A percentile compares a stretch with the other conserved stretches of the same genome.
phyloP scores from a whole-genome alignment of 2,797 vertebrate species.

The Helicolenus hilgendorfi region DNA sequence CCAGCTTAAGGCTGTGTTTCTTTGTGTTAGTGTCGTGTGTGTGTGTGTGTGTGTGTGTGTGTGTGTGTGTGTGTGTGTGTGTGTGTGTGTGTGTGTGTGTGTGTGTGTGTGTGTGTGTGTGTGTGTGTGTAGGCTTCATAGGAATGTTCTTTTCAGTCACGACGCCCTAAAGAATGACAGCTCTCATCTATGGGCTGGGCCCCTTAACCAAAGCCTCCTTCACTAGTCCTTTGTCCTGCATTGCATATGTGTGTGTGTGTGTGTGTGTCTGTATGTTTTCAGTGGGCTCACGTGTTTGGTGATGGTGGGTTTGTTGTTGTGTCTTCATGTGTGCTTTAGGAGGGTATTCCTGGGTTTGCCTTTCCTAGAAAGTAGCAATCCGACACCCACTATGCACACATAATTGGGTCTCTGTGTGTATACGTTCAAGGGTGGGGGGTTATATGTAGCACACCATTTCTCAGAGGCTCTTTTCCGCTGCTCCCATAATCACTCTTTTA shows the following conservation, averaged over 20 bases:
- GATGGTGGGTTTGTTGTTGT: not conserved
- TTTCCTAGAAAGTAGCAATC: slow-evolving; percentile 54
- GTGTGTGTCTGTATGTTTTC: not conserved
- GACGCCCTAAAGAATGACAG: slow-evolving; percentile 70
- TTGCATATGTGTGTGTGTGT: not conserved
- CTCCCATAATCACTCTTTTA: slow-evolving; percentile 23
- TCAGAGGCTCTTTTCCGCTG: slow-evolving; percentile 23
- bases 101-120: slow-evolving; percentile 2
- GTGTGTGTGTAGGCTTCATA: slow-evolving; percentile 37
- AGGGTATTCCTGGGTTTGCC: slow-evolving; percentile 7
- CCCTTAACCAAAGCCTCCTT: slow-evolving; percentile 66
- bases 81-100: slow-evolving; percentile 4
- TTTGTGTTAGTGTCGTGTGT: not conserved
- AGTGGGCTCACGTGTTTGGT: not conserved
- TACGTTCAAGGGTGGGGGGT: not conserved
- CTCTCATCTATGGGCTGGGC: slow-evolving; percentile 71
- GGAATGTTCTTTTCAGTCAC: slow-evolving; percentile 73
- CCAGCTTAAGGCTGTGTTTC: not conserved
- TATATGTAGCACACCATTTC: slow-evolving; percentile 12
- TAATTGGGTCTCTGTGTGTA: slow-evolving; percentile 18
- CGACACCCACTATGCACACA: slow-evolving; percentile 51
- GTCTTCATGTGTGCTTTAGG: slow-evolving; percentile 7
- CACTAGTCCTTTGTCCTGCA: slow-evolving; percentile 73
- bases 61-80: slow-evolving; percentile 5
- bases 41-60: slow-evolving; percentile 9